Percentiles rank a stretch among this genome's conserved stretches.
These are phyloP conservation scores for Rhopalosiphum maidis DNA, from an alignment of 1,140 invertebrate species.

Conservation along the genomic window DNA sequence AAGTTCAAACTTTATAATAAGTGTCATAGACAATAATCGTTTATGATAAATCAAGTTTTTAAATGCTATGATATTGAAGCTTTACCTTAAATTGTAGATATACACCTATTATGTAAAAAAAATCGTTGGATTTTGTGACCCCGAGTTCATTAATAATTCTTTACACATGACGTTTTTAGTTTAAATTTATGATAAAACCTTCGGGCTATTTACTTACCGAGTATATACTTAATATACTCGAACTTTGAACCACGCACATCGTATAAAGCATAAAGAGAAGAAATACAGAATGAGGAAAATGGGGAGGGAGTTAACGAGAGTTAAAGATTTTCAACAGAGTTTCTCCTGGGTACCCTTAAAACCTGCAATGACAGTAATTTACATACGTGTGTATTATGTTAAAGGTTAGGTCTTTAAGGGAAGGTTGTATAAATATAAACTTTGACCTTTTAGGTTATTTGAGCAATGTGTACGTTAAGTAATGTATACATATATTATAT, in stretches of 20 bases:
- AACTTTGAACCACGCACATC: not conserved
- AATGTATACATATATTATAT: not conserved
- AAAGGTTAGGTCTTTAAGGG: not conserved
- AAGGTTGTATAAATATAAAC: not conserved
- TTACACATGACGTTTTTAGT: not conserved
- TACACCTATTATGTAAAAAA: not conserved
- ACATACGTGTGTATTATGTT: not conserved
- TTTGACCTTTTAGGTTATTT: not conserved
- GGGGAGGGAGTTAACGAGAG: not conserved
- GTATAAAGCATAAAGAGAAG: not conserved
- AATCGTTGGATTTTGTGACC: not conserved
- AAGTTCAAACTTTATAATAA: not conserved
- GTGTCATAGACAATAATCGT: no score
- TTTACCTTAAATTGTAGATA: not conserved
- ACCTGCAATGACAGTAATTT: not conserved
- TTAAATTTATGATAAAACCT: slow-evolving; percentile 5
- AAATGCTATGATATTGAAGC: not conserved
- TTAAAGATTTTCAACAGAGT: not conserved
- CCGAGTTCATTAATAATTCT: slow-evolving; percentile 26
- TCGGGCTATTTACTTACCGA: not conserved
- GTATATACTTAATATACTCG: not conserved
- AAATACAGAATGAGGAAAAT: not conserved
- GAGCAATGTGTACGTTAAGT: not conserved
- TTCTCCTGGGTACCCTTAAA: not conserved
- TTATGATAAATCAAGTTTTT: not conserved